phyloP scores from a whole-genome alignment of 2,888 invertebrate genomes.

The Baccha elongata region DNA sequence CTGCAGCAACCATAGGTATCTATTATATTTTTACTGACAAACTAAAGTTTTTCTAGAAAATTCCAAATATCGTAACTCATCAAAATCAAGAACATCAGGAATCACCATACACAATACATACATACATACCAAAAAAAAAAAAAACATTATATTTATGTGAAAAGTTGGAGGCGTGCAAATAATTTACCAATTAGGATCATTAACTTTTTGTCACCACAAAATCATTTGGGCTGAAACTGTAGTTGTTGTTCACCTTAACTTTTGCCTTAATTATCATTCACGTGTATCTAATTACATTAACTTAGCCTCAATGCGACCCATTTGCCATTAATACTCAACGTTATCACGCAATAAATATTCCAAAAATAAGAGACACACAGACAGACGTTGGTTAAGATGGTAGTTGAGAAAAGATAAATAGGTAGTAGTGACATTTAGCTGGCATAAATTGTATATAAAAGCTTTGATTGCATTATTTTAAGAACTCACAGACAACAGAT shows the following conservation, averaged over 20 bases:
- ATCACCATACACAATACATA: no score
- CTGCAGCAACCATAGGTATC: no score
- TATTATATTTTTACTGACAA: no score
- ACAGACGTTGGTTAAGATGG: conserved; percentile 10
- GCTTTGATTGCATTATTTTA: background rate
- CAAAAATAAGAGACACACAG: background rate
- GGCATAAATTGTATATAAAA: no score
- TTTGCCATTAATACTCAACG: conserved; percentile 66
- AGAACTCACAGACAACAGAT: background rate
- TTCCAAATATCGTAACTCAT: no score
- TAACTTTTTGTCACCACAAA: conserved; percentile 29
- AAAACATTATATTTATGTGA: background rate
- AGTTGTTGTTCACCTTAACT: background rate
- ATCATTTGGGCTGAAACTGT: background rate
- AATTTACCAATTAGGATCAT: background rate
- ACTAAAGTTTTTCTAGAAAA: no score
- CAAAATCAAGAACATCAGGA: no score
- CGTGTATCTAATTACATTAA: conserved; percentile 47
- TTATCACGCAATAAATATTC: conserved; percentile 71
- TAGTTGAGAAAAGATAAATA: conserved; percentile 28
- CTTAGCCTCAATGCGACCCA: conserved; percentile 49
- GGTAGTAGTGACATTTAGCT: no score
- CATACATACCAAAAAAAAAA: background rate
- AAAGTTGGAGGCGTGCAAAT: background rate
- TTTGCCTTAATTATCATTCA: conserved; percentile 36